A percentile compares a stretch with the other conserved stretches of the same genome.
phyloP scores from a whole-genome alignment of 1,140 invertebrate genomes.

The Procambarus virginalis region DNA sequence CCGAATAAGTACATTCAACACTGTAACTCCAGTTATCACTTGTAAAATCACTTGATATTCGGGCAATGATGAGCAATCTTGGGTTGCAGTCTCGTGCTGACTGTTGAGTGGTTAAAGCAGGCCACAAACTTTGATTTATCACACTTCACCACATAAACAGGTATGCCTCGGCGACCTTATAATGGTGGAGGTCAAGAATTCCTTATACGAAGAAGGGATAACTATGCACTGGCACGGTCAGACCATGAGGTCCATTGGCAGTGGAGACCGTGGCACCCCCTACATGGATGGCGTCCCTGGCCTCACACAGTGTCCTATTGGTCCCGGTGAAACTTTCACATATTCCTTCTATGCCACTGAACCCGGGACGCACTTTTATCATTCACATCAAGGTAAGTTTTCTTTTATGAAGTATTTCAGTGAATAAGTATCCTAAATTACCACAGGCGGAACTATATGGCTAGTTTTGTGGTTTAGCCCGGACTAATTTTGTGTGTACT shows the following conservation, averaged over 20 bases:
- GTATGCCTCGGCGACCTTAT: constrained; percentile 90
- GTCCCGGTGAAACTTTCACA: constrained; percentile 85
- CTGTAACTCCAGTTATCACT: too few relatives aligned
- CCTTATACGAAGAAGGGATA: constrained; percentile 84
- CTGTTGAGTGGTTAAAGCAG: too few relatives aligned
- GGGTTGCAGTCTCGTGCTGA: too few relatives aligned
- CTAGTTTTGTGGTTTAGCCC: too few relatives aligned
- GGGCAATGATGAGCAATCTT: too few relatives aligned
- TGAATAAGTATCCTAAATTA: too few relatives aligned
- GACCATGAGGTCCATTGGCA: neutral
- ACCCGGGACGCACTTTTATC: constrained; percentile 91
- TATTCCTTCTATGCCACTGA: constrained; percentile 74
- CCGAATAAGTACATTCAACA: too few relatives aligned
- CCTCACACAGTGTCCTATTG: constrained; percentile 92
- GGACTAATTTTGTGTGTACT: too few relatives aligned
- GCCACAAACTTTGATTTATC: too few relatives aligned
- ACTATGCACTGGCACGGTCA: constrained; percentile 93
- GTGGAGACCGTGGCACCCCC: constrained; percentile 79
- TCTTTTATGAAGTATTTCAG: too few relatives aligned
- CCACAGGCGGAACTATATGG: too few relatives aligned
- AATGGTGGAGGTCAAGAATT: constrained; percentile 88
- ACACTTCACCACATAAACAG: constrained; percentile 72
- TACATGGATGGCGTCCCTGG: constrained; percentile 93
- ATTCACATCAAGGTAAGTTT: constrained; percentile 84
- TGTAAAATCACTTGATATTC: too few relatives aligned